Percentiles rank a stretch among this genome's conserved stretches.
phyloP scores from a whole-genome alignment of 2,888 invertebrate species.

The Ophraella communa region DNA sequence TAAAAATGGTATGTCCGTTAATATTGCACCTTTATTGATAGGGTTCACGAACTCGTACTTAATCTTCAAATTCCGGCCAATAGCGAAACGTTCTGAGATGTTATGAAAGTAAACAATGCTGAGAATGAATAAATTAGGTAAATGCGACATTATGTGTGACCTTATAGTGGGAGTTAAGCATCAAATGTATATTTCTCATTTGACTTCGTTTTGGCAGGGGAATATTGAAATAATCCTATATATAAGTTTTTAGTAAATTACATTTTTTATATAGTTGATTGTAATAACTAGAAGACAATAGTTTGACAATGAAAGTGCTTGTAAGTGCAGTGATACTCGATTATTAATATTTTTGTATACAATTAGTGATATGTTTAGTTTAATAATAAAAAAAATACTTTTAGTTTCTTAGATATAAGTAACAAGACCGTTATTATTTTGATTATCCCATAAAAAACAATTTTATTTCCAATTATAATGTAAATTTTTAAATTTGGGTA shows the following conservation, averaged over 20 bases:
- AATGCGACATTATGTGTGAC: conserved; percentile 21
- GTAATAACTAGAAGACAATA: neutral
- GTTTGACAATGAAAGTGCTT: conserved; percentile 12
- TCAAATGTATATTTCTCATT: conserved; percentile 8
- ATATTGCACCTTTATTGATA: neutral
- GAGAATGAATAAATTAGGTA: conserved; percentile 13
- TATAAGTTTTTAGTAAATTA: conserved; percentile 14
- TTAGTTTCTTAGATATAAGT: no score
- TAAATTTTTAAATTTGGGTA: no score
- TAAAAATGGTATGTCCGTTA: no score
- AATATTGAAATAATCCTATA: neutral
- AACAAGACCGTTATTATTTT: no score
- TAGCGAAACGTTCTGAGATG: neutral
- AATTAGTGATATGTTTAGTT: neutral
- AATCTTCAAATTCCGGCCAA: neutral
- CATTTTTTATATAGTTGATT: neutral
- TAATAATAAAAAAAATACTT: no score
- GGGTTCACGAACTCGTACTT: neutral
- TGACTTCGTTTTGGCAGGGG: conserved; percentile 3
- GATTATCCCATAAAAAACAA: no score
- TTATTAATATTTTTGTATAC: neutral
- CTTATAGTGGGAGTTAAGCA: conserved; percentile 21
- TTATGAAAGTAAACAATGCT: conserved; percentile 9
- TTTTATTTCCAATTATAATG: no score
- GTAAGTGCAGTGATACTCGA: conserved; percentile 13